Conservation (phyloP, 2,797 vertebrate genomes). For the Phaenicophaeus curvirostris region DNA sequence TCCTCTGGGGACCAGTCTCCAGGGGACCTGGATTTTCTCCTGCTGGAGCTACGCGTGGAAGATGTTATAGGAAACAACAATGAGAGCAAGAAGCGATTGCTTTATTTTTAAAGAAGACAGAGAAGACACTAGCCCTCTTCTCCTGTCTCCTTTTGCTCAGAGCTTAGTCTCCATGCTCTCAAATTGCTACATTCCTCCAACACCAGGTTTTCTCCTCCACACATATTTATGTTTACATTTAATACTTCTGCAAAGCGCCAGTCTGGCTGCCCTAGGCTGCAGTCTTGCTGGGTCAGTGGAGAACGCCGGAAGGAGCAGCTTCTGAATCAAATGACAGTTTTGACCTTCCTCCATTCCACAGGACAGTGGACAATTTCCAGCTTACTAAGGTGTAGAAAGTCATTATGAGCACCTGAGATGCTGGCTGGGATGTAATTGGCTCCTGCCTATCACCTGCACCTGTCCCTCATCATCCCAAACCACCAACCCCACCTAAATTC, state of each 20-base stretch:
- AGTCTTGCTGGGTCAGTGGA: not conserved
- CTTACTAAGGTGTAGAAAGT: not conserved
- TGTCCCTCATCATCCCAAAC: not conserved
- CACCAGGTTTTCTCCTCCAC: not conserved
- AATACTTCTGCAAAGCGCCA: not conserved
- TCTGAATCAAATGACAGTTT: not conserved
- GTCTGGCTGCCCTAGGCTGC: not conserved
- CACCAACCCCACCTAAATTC: not conserved
- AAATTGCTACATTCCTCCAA: fast-evolving
- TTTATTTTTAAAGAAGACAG: not conserved
- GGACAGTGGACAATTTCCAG: not conserved
- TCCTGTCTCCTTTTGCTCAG: not conserved
- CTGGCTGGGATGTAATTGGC: not conserved
- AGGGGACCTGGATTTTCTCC: not conserved
- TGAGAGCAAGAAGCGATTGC: fast-evolving
- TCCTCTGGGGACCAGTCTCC: fast-evolving
- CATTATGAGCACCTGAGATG: not conserved
- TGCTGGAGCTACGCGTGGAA: not conserved
- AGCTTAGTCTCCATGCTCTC: not conserved
- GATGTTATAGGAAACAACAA: not conserved
- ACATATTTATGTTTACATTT: not conserved
- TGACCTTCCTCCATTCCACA: not conserved
- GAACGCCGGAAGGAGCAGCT: not conserved
- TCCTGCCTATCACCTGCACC: not conserved
- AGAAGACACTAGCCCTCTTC: not conserved